phyloP scores from a whole-genome alignment of 2,888 invertebrate genomes.

The Lamellibrachia columna region DNA sequence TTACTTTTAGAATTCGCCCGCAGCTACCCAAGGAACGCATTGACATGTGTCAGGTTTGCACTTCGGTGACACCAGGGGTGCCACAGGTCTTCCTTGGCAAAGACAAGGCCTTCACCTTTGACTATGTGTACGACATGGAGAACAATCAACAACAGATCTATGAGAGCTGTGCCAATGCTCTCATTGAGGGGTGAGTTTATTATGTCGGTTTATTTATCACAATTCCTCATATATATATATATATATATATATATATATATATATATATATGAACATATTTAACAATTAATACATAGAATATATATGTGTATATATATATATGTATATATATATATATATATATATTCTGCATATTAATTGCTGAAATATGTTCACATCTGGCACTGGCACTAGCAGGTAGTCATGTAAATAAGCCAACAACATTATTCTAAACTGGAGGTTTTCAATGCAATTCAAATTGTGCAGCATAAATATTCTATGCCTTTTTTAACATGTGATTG shows the following conservation, averaged over 20 bases:
- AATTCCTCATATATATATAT: neutral
- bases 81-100: constrained; percentile 82
- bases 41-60: constrained; percentile 94
- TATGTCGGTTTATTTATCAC: neutral
- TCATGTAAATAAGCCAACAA: neutral
- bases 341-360: neutral
- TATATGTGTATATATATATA: too few species aligned
- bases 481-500: too few species aligned
- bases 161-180: constrained; percentile 81
- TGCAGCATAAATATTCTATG: too few species aligned
- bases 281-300: neutral
- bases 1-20: constrained; percentile 85
- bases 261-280: neutral
- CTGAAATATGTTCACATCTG: neutral
- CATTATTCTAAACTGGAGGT: neutral
- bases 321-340: too few species aligned
- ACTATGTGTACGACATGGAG: constrained; percentile 89
- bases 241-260: constrained; percentile 20
- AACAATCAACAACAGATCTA: constrained; percentile 82
- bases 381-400: neutral
- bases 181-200: constrained; percentile 79
- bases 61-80: constrained; percentile 86
- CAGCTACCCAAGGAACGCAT: constrained; percentile 91
- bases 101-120: constrained; percentile 95
- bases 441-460: too few species aligned